Evolutionary conservation across 2,888 invertebrate species (phyloP).

Genomic region (Hirtodrosophila confusa): DNA sequence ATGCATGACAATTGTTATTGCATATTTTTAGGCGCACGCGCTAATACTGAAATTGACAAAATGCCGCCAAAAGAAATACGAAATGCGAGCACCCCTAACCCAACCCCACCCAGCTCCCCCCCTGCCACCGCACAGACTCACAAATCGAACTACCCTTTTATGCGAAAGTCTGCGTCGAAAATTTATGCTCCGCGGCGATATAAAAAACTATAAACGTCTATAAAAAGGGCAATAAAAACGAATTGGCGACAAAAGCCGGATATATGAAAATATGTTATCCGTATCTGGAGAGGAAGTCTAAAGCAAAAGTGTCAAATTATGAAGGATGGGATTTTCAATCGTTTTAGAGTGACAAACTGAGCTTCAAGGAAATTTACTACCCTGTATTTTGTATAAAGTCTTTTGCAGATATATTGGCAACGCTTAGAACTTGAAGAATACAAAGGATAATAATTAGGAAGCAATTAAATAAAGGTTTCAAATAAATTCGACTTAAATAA

Average conservation of each 20-base stretch:
- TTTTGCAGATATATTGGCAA: too few species aligned
- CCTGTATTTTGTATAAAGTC: background rate
- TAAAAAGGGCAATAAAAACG: constrained; percentile 76
- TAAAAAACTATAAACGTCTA: constrained; percentile 79
- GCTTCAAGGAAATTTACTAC: background rate
- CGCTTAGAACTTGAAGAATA: too few species aligned
- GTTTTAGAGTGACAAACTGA: constrained; percentile 10
- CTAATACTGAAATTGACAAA: constrained; percentile 76
- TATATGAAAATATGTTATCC: constrained; percentile 76
- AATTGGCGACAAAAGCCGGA: constrained; percentile 73
- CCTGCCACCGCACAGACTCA: constrained; percentile 12
- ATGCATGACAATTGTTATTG: constrained; percentile 83
- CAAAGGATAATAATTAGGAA: too few species aligned
- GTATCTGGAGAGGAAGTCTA: constrained; percentile 21
- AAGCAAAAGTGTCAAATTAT: constrained; percentile 7
- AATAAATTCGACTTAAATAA: too few species aligned
- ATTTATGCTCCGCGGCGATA: constrained; percentile 62
- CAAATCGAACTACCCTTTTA: constrained; percentile 69
- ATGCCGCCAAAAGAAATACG: constrained; percentile 42
- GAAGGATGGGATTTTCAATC: constrained; percentile 1
- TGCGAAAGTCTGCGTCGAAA: constrained; percentile 40
- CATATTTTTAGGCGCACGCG: constrained; percentile 75
- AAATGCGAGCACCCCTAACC: background rate
- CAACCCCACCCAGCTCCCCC: background rate
- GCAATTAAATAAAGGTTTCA: too few species aligned